A percentile compares a stretch with the other conserved stretches of the same genome.
These are phyloP conservation scores for Cheilosia grossa DNA, from an alignment of 2,888 invertebrate genomes.

Conservation along the genomic window DNA sequence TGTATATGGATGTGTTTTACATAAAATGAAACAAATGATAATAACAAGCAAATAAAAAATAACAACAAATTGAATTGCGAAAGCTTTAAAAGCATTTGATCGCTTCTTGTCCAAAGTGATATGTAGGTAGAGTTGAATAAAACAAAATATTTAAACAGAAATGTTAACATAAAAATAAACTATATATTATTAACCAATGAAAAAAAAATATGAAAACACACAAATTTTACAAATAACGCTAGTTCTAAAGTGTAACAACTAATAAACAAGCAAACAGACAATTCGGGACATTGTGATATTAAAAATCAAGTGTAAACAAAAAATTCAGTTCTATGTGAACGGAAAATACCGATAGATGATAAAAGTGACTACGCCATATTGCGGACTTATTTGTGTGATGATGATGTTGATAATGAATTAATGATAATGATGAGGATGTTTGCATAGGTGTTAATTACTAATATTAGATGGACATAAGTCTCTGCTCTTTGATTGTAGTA, in stretches of 20 bases:
- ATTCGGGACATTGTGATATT: constrained; percentile 73
- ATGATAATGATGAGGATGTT: constrained; percentile 31
- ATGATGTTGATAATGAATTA: too few relatives aligned
- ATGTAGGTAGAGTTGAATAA: constrained; percentile 74
- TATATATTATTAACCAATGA: constrained; percentile 58
- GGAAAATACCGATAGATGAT: constrained; percentile 36
- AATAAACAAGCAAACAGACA: constrained; percentile 71
- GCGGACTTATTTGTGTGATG: constrained; percentile 63
- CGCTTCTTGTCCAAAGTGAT: constrained; percentile 75
- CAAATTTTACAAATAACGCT: constrained; percentile 68
- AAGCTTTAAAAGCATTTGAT: constrained; percentile 69
- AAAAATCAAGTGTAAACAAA: constrained; percentile 27
- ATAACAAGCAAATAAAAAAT: constrained; percentile 43
- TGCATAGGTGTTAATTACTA: constrained; percentile 46
- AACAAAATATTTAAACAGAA: constrained; percentile 68
- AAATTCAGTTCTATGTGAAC: constrained; percentile 30
- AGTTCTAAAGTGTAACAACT: constrained; percentile 33
- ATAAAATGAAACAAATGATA: constrained; percentile 60
- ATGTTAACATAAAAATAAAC: constrained; percentile 29
- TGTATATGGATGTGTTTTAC: constrained; percentile 62
- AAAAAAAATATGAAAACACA: constrained; percentile 39
- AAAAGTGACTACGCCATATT: constrained; percentile 68
- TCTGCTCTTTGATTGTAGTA: constrained; percentile 36
- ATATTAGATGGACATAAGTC: constrained; percentile 35
- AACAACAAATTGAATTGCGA: constrained; percentile 65